Evolutionary conservation across 2,113 vertebrate species (phyloP).

Genomic region (Caretta caretta): DNA sequence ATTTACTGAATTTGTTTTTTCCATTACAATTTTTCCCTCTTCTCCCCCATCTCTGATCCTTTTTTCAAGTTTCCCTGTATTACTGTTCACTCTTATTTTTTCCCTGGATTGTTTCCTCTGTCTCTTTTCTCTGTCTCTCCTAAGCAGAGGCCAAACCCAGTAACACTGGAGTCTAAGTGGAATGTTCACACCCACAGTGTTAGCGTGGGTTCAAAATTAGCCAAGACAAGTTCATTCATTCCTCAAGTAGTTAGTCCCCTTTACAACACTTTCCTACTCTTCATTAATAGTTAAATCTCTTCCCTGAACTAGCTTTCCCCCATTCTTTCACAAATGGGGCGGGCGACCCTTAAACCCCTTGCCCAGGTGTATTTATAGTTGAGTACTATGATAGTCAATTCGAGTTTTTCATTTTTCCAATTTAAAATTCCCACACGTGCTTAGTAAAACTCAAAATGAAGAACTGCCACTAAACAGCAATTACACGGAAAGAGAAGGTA

Average conservation of each 20-base stretch:
- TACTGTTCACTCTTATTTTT: neutral
- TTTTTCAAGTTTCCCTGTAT: neutral
- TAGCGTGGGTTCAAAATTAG: conserved; percentile 59
- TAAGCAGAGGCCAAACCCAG: conserved; percentile 16
- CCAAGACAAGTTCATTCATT: conserved; percentile 65
- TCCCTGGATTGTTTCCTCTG: neutral
- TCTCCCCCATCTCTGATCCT: neutral
- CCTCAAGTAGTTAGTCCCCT: conserved; percentile 37
- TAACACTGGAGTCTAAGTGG: neutral
- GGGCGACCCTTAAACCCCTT: conserved; percentile 33
- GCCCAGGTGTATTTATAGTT: conserved; percentile 59
- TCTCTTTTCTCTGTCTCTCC: neutral
- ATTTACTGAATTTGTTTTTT: neutral
- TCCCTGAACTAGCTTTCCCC: conserved; percentile 21
- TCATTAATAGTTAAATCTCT: conserved; percentile 36
- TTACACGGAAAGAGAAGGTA: conserved; percentile 62
- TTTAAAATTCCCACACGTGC: conserved; percentile 62
- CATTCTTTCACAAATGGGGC: neutral
- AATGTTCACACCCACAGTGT: conserved; percentile 29
- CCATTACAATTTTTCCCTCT: neutral
- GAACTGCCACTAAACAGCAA: conserved; percentile 69
- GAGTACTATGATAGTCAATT: conserved; percentile 60
- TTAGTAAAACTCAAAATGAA: conserved; percentile 71
- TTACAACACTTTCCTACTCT: conserved; percentile 29
- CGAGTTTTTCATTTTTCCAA: conserved; percentile 71